Evolutionary conservation across 2,888 invertebrate genomes (phyloP), one percentile per base, ranked within the genome.

Genomic region (Hypsopygia costalis): DNA sequence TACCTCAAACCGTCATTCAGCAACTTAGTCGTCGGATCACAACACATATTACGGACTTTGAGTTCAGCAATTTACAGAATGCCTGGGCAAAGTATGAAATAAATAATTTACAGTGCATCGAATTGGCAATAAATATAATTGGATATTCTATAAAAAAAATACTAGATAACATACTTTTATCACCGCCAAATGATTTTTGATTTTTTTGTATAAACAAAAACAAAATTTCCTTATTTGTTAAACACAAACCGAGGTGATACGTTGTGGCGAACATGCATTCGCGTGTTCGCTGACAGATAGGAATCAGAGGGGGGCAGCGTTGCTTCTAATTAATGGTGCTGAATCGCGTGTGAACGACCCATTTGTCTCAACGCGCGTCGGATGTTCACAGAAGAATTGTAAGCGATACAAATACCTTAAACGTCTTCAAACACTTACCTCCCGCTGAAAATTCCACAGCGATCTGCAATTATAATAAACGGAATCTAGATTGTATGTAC

Each of bases 341-440:
- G 59, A 69, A 73, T 85, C 74, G 82, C 83, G 83, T 85, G 83
- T 60, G 73, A 67, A 71, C 72, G 59, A 52, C 63, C 77, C 81
- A 81, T 83, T 82, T 80, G 81, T 83, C 81, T 79, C 69, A 51
- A 64, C 61, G 42, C 38, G 55, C 64, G 81, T 78, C 81, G 82
- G 81, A 83, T 81, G 79, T 74, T 73, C 81, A 74, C 80, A 79
- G 81, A 78, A 79, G 79, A 80, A 81, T 79, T 76, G 82, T 79
- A 79, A 79, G 82, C 81, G 81, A 81, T 81, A 80, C 81, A 79
- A 81, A 81, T 81, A 71, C 74, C 73, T 75, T 77, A 77, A 80
- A 81, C 74, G 74, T 80, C 80, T 78, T 77, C 74, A 75, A 77
- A 81, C 79, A 80, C 79, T 80, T 74, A 71, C 67, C 64, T 59